Percentiles rank a stretch among this genome's conserved stretches.
These are phyloP conservation scores for Polyommatus icarus DNA, from an alignment of 2,888 invertebrate species.

Conservation along the genomic window DNA sequence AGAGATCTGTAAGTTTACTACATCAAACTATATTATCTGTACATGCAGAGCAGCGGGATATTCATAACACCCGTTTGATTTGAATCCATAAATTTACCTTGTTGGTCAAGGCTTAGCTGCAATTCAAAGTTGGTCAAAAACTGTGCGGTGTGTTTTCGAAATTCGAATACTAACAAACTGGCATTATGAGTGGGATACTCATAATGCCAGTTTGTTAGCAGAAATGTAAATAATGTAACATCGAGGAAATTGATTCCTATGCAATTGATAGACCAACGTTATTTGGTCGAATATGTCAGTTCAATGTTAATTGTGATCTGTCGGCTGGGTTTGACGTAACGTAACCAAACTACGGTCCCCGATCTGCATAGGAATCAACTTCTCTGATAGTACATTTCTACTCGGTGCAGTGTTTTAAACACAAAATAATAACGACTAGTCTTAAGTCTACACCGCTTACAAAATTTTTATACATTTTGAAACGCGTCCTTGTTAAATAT, in stretches of 20 bases:
- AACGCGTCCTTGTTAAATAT: not conserved
- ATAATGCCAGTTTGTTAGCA: too few relatives aligned
- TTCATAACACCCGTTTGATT: not conserved
- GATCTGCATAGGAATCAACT: too few relatives aligned
- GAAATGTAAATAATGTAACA: not conserved
- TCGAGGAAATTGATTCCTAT: too few relatives aligned
- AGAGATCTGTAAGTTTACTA: constrained; percentile 87
- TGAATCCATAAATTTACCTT: not conserved
- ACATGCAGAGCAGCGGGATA: not conserved
- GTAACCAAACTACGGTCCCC: too few relatives aligned
- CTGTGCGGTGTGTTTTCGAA: not conserved
- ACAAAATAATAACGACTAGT: too few relatives aligned
- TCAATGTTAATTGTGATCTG: too few relatives aligned
- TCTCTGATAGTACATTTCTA: too few relatives aligned
- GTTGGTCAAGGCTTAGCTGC: not conserved
- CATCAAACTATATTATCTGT: not conserved
- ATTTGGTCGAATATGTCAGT: too few relatives aligned
- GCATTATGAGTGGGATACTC: not conserved
- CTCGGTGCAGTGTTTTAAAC: not conserved
- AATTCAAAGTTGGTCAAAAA: not conserved
- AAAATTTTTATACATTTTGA: not conserved
- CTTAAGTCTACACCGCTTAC: not conserved
- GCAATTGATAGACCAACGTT: too few relatives aligned
- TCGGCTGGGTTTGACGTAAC: too few relatives aligned
- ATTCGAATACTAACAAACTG: not conserved